Conservation (phyloP, 2,888 invertebrate genomes). For the Tenodera sinensis region DNA sequence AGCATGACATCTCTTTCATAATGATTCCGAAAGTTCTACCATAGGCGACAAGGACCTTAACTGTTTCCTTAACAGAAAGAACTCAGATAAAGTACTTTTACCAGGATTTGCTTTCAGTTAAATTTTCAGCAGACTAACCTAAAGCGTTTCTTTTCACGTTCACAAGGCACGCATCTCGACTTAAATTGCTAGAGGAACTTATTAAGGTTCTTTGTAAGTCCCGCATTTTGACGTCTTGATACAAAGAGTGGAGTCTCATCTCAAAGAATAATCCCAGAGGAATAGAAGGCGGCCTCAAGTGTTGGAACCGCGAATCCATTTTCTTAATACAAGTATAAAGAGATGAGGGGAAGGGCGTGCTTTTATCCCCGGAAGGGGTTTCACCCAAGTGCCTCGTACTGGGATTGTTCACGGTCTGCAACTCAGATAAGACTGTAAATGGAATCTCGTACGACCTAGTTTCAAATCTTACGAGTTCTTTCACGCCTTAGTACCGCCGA, state of each 20-base stretch:
- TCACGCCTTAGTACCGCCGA: background rate
- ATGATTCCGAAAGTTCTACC: no score
- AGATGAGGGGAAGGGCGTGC: background rate
- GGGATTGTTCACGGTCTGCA: background rate
- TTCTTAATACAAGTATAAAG: background rate
- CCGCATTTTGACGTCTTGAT: background rate
- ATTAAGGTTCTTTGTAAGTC: background rate
- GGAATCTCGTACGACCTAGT: background rate
- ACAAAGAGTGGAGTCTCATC: background rate
- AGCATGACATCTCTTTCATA: no score
- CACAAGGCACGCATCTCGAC: background rate
- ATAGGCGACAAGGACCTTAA: no score
- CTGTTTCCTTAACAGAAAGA: no score
- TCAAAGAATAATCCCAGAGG: background rate
- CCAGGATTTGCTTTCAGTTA: background rate
- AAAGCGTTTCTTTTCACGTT: background rate
- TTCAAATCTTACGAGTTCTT: background rate
- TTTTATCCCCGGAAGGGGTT: background rate
- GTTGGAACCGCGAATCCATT: background rate
- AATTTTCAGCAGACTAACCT: background rate
- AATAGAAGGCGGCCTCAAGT: background rate
- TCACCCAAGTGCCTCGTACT: background rate
- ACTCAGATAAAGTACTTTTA: background rate
- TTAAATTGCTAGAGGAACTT: background rate
- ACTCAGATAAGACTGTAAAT: background rate